phyloP scores from a whole-genome alignment of 1,140 invertebrate genomes.

The Tetragonula clypearis region DNA sequence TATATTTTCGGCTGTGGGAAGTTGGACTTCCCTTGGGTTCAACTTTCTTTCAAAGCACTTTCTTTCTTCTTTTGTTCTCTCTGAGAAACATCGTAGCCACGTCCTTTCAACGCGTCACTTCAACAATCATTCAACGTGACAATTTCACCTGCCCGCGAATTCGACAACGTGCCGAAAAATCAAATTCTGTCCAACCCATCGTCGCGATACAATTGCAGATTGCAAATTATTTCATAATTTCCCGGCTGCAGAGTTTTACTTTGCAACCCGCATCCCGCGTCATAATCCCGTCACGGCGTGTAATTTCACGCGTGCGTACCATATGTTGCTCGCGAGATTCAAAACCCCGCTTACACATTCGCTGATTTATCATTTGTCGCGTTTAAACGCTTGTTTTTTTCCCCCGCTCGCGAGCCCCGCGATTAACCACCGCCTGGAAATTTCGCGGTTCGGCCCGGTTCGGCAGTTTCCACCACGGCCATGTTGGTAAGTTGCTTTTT shows the following conservation, averaged over 20 bases:
- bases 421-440: no score
- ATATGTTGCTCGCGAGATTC: neutral
- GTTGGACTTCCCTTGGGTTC: neutral
- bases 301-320: neutral
- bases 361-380: neutral
- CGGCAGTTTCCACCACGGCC: neutral
- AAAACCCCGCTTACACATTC: neutral
- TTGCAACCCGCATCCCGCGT: neutral
- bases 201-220: neutral
- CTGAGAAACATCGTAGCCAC: neutral
- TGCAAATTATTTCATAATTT: neutral
- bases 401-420: no score
- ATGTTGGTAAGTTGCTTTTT: slow-evolving; percentile 35
- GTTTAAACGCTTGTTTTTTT: neutral
- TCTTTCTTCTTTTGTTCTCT: neutral
- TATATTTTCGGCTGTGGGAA: neutral
- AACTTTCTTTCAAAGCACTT: neutral
- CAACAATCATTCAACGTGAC: neutral
- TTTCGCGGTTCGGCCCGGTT: neutral
- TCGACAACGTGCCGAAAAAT: neutral
- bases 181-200: neutral
- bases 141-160: neutral
- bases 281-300: no score
- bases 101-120: no score
- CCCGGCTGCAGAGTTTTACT: neutral